Evolutionary conservation across 1,140 invertebrate genomes (phyloP).

Genomic region (Cyclina sinensis): DNA sequence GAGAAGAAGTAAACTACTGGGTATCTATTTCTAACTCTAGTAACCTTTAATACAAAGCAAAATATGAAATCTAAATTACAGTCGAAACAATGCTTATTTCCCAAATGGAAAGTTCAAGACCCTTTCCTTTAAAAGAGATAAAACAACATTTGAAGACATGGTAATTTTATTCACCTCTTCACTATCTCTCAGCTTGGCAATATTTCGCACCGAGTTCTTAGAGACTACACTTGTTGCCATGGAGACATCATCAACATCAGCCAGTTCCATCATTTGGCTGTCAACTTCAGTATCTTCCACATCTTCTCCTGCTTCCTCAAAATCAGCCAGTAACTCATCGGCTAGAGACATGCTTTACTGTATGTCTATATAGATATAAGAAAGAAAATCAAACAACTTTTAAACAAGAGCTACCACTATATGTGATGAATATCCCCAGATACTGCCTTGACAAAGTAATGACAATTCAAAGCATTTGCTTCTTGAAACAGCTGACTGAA

Average conservation of each 20-base stretch:
- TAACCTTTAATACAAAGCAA: no score
- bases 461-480: no score
- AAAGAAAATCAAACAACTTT: no score
- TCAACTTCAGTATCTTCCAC: slow-evolving; percentile 89
- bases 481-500: no score
- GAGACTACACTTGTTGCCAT: slow-evolving; percentile 88
- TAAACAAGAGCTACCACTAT: no score
- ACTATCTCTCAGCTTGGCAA: slow-evolving; percentile 94
- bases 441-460: no score
- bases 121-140: background rate
- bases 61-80: no score
- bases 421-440: no score
- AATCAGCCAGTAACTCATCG: slow-evolving; percentile 97
- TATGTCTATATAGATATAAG: background rate
- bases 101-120: no score
- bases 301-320: slow-evolving; percentile 92
- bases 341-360: slow-evolving; percentile 94
- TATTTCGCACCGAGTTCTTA: slow-evolving; percentile 91
- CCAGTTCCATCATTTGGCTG: slow-evolving; percentile 80
- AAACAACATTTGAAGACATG: background rate
- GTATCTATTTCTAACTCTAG: no score
- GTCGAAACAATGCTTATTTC: no score
- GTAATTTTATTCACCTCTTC: slow-evolving; percentile 77
- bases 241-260: slow-evolving; percentile 84
- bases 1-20: no score